Evolutionary conservation across 2,888 invertebrate genomes (phyloP), one percentile per base, ranked within the genome.

Genomic region (Lasioglossum leucozonium): DNA sequence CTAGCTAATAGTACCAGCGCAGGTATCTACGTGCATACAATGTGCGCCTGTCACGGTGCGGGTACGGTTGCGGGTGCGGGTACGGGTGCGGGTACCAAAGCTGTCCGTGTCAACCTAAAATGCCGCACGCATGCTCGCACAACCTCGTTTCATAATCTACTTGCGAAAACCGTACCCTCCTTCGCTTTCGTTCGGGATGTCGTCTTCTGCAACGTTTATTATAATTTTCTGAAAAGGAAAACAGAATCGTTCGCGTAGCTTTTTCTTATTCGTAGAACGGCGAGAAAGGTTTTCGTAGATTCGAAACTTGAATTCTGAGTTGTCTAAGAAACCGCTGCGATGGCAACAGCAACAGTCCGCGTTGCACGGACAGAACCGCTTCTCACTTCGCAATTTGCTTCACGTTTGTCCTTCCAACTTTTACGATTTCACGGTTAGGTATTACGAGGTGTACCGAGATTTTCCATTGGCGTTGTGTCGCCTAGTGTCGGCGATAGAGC

Each of bases 31-130:
- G 84, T 86, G 30, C 30, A 30, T 30, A 88, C 86, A 90, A 87
- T 51, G 51, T 88, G 79, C 82, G 87, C 82, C 86, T 87, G 87
- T 69, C 87, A 69, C 81, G 82, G 89, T 90, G 22, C 58, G 58
- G 22, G 51, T 22, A 51, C 26, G 26, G 26, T 16, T 16, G 6
- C 62, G 37, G n/a, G n/a, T n/a, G n/a, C n/a, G n/a, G n/a, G n/a
- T 55, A 18, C 30, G 18, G 18, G 18, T 62, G 86, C 91, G 87
- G 86, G 62, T 30, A 87, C 91, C 87, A 87, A 90, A 88, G 85
- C 87, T 86, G 73, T 79, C 72, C 67, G 85, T 79, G 88, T 89
- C 87, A 90, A 88, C 85, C 85, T 88, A 87, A 84, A 88, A 89
- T 78, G 82, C 34, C 65, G 71, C 55, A 51, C 30, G 67, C 42